Conservation (phyloP, 2,797 vertebrate species). For the Halcyon leucocephala region DNA sequence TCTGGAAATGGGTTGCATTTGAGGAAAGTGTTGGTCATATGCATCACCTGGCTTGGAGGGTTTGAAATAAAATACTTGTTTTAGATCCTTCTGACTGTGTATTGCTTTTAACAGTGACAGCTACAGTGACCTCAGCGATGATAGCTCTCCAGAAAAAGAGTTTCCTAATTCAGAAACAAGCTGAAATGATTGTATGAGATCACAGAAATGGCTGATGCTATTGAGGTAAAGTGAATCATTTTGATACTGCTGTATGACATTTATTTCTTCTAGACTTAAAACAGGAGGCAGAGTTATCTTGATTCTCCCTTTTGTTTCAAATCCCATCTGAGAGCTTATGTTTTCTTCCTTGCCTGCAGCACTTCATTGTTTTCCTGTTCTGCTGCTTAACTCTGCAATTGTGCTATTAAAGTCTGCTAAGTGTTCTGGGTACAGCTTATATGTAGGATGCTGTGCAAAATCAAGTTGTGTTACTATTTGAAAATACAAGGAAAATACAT, state of each 20-base stretch:
- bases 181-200: conserved; percentile 37
- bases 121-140: conserved; percentile 77
- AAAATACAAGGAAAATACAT: background rate
- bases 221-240: conserved; percentile 61
- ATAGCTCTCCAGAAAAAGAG: conserved; percentile 74
- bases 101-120: conserved; percentile 74
- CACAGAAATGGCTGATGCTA: background rate
- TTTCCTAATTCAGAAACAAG: conserved; percentile 63
- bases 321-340: background rate
- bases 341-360: conserved; percentile 15
- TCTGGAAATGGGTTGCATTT: conserved; percentile 10
- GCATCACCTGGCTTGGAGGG: background rate
- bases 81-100: conserved; percentile 13
- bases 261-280: background rate
- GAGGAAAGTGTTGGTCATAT: conserved; percentile 34
- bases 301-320: background rate
- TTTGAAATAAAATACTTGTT: background rate
- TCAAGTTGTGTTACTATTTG: background rate
- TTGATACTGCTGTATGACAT: background rate
- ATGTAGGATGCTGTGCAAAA: background rate
- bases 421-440: background rate
- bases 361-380: background rate
- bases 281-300: background rate
- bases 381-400: background rate
- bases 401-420: background rate